Percentiles rank a stretch among this genome's conserved stretches.
phyloP scores from a whole-genome alignment of 2,797 vertebrate species.

The Eulemur coronatus region DNA sequence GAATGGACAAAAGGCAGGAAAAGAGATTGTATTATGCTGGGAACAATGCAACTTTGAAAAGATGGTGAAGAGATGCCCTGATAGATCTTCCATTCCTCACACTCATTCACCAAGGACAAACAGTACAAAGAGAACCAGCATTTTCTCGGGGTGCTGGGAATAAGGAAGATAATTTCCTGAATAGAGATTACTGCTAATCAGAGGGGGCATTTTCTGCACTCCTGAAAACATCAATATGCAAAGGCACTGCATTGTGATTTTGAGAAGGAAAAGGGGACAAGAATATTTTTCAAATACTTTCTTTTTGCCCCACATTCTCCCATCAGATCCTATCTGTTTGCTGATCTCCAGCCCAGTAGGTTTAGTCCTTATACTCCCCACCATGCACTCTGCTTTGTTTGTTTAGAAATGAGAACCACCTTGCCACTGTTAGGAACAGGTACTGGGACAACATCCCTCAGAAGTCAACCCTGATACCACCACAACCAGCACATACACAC shows the following conservation, averaged over 20 bases:
- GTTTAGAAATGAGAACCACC: background rate
- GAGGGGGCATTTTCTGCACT: background rate
- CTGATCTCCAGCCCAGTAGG: background rate
- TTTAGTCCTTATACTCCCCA: background rate
- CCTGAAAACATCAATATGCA: background rate
- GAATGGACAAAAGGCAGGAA: slow-evolving; percentile 76
- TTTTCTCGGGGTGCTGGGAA: background rate
- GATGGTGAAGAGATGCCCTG: slow-evolving; percentile 73
- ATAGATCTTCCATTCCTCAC: slow-evolving; percentile 64
- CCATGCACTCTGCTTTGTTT: background rate
- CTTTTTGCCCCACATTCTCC: background rate
- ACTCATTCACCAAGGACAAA: slow-evolving; percentile 21
- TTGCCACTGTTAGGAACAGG: background rate
- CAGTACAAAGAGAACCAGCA: slow-evolving; percentile 8
- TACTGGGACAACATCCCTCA: no score
- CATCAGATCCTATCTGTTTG: background rate
- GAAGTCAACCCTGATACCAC: background rate
- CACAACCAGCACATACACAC: background rate
- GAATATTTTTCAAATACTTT: background rate
- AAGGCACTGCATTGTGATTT: background rate
- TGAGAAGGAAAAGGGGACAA: background rate
- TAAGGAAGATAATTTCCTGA: background rate
- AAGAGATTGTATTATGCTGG: slow-evolving; percentile 58
- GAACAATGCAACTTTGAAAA: slow-evolving; percentile 77
- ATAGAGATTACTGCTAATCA: slow-evolving; percentile 14